These are phyloP conservation scores for Chiloscyllium punctatum DNA, from an alignment of 2,797 vertebrate species.

Conservation along the genomic window DNA sequence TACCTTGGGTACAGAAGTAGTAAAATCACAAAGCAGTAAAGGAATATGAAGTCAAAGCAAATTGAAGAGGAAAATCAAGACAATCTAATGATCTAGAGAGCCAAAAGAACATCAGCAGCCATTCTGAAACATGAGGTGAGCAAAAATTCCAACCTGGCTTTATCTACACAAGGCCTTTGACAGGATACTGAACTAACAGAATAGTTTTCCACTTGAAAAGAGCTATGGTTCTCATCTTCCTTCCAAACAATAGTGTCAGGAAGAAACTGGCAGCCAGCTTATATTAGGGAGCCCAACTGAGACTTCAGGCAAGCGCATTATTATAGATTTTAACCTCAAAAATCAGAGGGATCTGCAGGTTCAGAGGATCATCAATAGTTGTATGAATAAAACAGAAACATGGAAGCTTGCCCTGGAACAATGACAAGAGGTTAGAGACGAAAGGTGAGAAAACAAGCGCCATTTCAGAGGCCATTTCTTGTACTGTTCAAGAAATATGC, in stretches of 20 bases:
- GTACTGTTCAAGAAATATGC: not conserved
- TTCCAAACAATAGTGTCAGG: not conserved
- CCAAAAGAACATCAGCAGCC: not conserved
- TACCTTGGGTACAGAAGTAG: not conserved
- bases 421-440: not conserved
- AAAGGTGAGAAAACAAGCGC: not conserved
- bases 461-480: not conserved
- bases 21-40: not conserved
- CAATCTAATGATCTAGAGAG: not conserved
- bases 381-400: not conserved
- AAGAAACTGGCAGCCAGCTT: not conserved
- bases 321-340: not conserved
- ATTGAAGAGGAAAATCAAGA: not conserved
- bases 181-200: not conserved
- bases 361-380: not conserved
- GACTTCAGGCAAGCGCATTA: not conserved
- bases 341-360: not conserved
- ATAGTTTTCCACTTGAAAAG: not conserved
- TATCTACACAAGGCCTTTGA: not conserved
- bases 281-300: not conserved
- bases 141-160: not conserved
- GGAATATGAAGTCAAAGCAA: not conserved
- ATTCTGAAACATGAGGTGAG: not conserved
- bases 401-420: too few species aligned
- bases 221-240: not conserved